Evolutionary conservation across 2,113 vertebrate species (phyloP).

Genomic region (Chaetodon auriga): DNA sequence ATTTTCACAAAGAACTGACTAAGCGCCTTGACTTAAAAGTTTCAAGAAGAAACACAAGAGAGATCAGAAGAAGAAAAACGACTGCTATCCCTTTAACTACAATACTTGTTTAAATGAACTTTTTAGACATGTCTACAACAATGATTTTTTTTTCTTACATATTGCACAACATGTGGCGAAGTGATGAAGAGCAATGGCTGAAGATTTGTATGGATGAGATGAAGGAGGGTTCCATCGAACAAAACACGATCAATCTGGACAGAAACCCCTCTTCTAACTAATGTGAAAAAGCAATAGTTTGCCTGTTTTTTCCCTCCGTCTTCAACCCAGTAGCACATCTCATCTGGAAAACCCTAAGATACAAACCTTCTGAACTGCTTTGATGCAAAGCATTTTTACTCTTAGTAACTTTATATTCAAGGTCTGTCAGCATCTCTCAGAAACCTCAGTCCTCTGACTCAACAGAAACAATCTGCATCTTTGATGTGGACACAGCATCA

Average conservation of each 20-base stretch:
- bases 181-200: background rate
- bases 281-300: background rate
- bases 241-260: too few relatives aligned
- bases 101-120: background rate
- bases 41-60: background rate
- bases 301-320: background rate
- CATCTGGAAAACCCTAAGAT: background rate
- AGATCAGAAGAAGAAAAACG: background rate
- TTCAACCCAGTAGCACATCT: background rate
- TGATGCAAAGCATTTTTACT: background rate
- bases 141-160: background rate
- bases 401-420: background rate
- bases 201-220: background rate
- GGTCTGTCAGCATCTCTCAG: constrained; percentile 28
- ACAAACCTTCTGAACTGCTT: constrained; percentile 2
- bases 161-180: background rate
- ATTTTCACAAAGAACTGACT: background rate
- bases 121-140: background rate
- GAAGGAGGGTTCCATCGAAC: background rate
- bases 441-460: constrained; percentile 44
- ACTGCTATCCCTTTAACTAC: background rate
- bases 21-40: background rate
- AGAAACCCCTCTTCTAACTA: too few relatives aligned
- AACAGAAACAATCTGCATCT: constrained; percentile 30
- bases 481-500: constrained; percentile 12